Evolutionary conservation across 1,140 invertebrate genomes (phyloP).

Genomic region (Radopholus similis): DNA sequence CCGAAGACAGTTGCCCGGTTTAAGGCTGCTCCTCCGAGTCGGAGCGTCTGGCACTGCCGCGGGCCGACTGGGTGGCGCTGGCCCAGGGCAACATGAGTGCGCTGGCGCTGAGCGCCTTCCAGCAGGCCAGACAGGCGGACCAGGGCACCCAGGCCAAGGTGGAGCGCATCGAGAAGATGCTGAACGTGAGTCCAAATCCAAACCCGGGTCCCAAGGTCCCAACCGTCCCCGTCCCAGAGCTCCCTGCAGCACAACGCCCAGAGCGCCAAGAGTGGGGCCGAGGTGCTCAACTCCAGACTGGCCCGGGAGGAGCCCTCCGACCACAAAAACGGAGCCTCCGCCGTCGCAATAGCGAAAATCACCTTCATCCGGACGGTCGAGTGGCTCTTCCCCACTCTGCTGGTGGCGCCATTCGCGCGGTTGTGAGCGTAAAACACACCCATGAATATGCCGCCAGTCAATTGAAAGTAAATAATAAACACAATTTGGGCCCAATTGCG

Average conservation of each 20-base stretch:
- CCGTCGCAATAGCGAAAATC: background rate
- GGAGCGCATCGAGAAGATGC: constrained; percentile 12
- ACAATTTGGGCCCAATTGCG: too few relatives aligned
- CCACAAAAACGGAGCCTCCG: background rate
- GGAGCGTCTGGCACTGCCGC: too few relatives aligned
- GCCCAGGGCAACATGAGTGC: background rate
- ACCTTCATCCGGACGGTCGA: too few relatives aligned
- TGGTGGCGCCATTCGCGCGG: too few relatives aligned
- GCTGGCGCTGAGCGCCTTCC: background rate
- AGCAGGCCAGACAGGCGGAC: background rate
- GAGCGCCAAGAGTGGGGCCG: background rate
- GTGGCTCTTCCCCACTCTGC: too few relatives aligned
- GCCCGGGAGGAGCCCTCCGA: background rate
- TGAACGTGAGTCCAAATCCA: constrained; percentile 3
- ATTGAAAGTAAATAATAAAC: too few relatives aligned
- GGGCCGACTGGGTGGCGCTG: background rate
- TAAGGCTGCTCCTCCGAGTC: too few relatives aligned
- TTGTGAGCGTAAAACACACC: too few relatives aligned
- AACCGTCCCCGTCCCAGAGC: background rate
- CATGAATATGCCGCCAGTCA: too few relatives aligned
- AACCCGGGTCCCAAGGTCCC: background rate
- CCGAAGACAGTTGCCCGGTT: too few relatives aligned
- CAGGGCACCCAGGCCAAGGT: background rate
- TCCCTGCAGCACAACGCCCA: constrained; percentile 13
- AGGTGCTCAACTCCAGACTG: constrained; percentile 10